Base-by-base conservation (phyloP, 2,113 vertebrate genomes). In the Microtus oregoni region DNA sequence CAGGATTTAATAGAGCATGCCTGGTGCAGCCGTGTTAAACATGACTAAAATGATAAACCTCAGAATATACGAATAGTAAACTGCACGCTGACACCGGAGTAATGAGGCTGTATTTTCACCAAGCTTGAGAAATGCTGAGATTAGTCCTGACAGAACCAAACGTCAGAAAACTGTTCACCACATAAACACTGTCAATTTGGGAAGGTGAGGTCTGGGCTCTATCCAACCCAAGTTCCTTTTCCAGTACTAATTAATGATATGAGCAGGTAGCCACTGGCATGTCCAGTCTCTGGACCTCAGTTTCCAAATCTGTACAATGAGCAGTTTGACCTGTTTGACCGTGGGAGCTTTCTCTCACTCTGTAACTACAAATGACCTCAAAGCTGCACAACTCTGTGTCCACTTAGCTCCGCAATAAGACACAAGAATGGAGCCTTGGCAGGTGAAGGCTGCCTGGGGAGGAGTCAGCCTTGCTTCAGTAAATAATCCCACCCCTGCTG, bases 41-140 rank as follows among this genome's bases (percentile, higher is more conserved):
- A 99, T 98, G 99, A 99, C 99, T 99, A 98, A 99, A 99, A 99
- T 99, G 99, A 99, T 99, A 99, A 99, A 99, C 97, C 95, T 98
- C 97, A 98, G 98, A 98, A 99, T 98, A 98, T 95, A 98, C 98
- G 98, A 98, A 98, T 98, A 98, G 98, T 99, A 99, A 99, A 99
- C 98, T 98, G 99, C 97, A 94, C 96, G 41, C 97, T 97, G 99
- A 98, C 99, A 98, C 99, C 98, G 99, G 98, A 99, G 98, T 97
- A 98, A 98, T 99, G 98, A 99, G 98, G 98, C 99, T 85, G 97
- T 99, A 99, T 99, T 99, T 99, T 98, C 98, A 98, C 98, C 98
- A 94, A 95, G 98, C 98, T 98, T 98, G 98, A 98, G 98, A 98
- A 99, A 98, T 98, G 98, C 98, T 98, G 98, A 98, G 98, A 99